These are phyloP conservation scores for Anaspis maculata DNA, from an alignment of 2,888 invertebrate species.

Conservation along the genomic window DNA sequence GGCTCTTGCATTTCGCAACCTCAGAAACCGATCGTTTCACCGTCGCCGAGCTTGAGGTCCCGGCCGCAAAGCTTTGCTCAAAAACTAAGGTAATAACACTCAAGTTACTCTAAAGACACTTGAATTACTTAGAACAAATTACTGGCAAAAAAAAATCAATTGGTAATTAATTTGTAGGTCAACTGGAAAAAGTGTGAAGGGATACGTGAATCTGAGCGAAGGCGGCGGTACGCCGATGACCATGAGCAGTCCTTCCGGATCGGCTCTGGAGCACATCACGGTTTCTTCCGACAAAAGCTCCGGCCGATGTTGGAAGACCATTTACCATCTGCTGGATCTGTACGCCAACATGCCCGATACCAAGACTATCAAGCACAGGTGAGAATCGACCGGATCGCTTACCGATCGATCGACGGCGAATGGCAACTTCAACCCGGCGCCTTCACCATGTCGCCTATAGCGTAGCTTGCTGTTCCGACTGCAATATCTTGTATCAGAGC, in stretches of 20 bases:
- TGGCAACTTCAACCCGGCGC: not conserved
- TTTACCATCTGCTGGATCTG: conserved; percentile 83
- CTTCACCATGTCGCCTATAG: no score
- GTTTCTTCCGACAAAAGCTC: conserved; percentile 46
- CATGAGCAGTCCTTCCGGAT: conserved; percentile 53
- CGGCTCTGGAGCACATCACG: conserved; percentile 47
- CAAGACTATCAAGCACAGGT: conserved; percentile 80
- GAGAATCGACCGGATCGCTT: no score
- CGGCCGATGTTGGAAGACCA: conserved; percentile 84
- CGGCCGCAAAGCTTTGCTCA: conserved; percentile 85
- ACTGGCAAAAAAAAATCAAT: no score
- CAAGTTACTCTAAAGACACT: no score
- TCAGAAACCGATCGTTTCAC: conserved; percentile 44
- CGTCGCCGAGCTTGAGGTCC: conserved; percentile 49
- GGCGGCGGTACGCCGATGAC: conserved; percentile 63
- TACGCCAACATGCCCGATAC: conserved; percentile 94
- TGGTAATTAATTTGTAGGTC: no score
- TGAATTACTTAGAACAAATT: no score
- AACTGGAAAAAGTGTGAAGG: conserved; percentile 77
- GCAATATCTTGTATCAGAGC: no score
- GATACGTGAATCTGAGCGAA: conserved; percentile 76
- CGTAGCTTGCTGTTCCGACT: no score
- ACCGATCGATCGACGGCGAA: conserved; percentile 2
- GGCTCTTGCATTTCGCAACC: no score
- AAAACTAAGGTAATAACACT: no score